A percentile compares a stretch with the other conserved stretches of the same genome.
These are phyloP conservation scores for Calosoma granatense DNA, from an alignment of 1,140 invertebrate genomes.

Conservation along the genomic window DNA sequence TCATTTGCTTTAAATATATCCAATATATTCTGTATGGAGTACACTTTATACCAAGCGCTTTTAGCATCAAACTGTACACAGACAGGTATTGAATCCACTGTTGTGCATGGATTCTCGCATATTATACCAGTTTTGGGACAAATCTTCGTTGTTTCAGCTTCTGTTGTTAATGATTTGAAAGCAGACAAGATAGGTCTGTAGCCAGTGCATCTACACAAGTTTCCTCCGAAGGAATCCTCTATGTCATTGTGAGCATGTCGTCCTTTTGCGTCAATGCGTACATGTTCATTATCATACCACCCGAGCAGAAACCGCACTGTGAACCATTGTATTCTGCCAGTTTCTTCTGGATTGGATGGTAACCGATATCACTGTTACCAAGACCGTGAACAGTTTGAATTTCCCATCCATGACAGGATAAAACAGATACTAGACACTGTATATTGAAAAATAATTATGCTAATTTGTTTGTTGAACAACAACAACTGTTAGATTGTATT, in stretches of 20 bases:
- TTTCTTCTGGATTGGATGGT: slow-evolving; percentile 53
- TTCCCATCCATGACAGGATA: slow-evolving; percentile 56
- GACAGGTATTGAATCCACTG: too few species aligned
- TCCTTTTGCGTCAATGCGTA: slow-evolving; percentile 46
- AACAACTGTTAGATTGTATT: too few species aligned
- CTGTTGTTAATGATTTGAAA: too few species aligned
- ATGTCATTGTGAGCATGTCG: slow-evolving; percentile 57
- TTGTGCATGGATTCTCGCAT: too few species aligned
- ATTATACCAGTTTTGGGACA: too few species aligned
- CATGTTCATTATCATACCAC: slow-evolving; percentile 73
- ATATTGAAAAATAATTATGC: too few species aligned
- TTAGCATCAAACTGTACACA: too few species aligned
- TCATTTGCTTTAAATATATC: slow-evolving; percentile 20
- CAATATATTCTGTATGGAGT: slow-evolving; percentile 25
- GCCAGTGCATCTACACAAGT: slow-evolving; percentile 75
- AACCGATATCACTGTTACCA: slow-evolving; percentile 53
- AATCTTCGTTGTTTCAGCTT: slow-evolving; percentile 48
- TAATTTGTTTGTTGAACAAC: too few species aligned
- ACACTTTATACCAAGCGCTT: slow-evolving; percentile 30
- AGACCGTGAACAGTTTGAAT: slow-evolving; percentile 70
- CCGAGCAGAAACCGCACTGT: slow-evolving; percentile 67
- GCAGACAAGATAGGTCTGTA: slow-evolving; percentile 71
- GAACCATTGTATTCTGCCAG: slow-evolving; percentile 59
- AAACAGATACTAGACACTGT: slow-evolving; percentile 55
- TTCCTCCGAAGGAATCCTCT: slow-evolving; percentile 65